These are phyloP conservation scores for Formicarius rufipectus DNA, from an alignment of 2,113 vertebrate species.

Conservation along the genomic window DNA sequence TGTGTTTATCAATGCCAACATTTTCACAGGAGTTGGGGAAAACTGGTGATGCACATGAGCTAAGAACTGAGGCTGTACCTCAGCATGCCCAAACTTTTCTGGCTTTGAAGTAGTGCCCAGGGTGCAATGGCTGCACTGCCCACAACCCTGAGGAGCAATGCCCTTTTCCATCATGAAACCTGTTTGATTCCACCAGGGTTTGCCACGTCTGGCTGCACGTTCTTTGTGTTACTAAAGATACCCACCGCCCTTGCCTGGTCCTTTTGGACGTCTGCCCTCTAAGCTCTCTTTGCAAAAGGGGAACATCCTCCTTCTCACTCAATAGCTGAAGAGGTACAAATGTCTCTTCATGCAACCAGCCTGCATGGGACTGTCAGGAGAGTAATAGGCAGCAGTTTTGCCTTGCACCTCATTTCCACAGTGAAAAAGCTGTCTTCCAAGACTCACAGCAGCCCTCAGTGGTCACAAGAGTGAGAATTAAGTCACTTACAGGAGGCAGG, in stretches of 20 bases:
- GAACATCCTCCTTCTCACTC: neutral
- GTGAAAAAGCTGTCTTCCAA: neutral
- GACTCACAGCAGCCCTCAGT: neutral
- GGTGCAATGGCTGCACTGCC: neutral
- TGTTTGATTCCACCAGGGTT: neutral
- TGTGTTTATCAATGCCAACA: conserved; percentile 19
- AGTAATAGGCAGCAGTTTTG: neutral
- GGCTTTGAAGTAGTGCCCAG: neutral
- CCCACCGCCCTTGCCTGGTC: neutral
- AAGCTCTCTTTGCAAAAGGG: neutral
- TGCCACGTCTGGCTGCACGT: neutral
- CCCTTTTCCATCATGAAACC: neutral
- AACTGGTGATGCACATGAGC: neutral
- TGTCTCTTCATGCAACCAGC: neutral
- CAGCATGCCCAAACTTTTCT: neutral
- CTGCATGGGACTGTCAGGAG: neutral
- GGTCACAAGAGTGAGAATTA: neutral
- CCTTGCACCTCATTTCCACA: neutral
- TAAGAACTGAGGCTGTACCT: neutral
- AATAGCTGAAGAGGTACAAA: neutral
- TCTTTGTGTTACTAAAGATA: neutral
- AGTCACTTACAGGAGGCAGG: neutral
- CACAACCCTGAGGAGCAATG: rapidly evolving
- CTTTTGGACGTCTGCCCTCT: neutral
- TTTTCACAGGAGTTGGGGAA: conserved; percentile 21